A percentile compares a stretch with the other conserved stretches of the same genome.
Conservation (phyloP, 2,113 vertebrate species). For the Hoplias malabaricus region DNA sequence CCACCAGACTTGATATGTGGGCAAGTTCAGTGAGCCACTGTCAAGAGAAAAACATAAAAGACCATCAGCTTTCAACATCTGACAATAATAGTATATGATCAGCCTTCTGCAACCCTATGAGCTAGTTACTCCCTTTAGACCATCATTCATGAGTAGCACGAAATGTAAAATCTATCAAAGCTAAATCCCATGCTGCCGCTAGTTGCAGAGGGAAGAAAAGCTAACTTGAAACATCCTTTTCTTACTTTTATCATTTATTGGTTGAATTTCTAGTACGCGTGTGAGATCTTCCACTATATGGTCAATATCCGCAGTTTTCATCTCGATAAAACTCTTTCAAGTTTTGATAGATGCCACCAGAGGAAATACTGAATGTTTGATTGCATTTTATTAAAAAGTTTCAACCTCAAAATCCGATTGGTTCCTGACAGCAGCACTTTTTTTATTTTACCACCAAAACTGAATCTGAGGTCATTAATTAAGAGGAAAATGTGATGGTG, state of each 20-base stretch:
- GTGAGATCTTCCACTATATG: not conserved
- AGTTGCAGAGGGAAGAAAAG: constrained; percentile 19
- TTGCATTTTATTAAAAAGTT: not conserved
- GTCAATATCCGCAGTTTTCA: not conserved
- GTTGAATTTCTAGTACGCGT: not conserved
- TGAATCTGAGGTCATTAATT: no score
- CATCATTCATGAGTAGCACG: constrained; percentile 33
- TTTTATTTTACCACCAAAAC: no score
- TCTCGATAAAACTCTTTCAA: not conserved
- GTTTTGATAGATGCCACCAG: not conserved
- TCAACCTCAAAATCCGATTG: no score
- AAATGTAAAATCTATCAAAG: constrained; percentile 46
- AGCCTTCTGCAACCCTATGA: constrained; percentile 31
- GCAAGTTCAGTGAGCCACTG: constrained; percentile 24
- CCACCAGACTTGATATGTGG: constrained; percentile 50
- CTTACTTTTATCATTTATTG: constrained; percentile 17
- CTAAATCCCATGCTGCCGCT: constrained; percentile 24
- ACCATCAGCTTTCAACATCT: constrained; percentile 57
- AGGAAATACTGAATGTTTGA: not conserved
- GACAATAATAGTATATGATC: constrained; percentile 48
- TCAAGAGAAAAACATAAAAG: constrained; percentile 65
- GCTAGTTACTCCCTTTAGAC: constrained; percentile 36
- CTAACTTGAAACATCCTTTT: constrained; percentile 28
- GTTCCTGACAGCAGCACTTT: no score
- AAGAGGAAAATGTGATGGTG: no score